Conservation (phyloP, 2,888 invertebrate genomes). For the Stenodema calcarata region DNA sequence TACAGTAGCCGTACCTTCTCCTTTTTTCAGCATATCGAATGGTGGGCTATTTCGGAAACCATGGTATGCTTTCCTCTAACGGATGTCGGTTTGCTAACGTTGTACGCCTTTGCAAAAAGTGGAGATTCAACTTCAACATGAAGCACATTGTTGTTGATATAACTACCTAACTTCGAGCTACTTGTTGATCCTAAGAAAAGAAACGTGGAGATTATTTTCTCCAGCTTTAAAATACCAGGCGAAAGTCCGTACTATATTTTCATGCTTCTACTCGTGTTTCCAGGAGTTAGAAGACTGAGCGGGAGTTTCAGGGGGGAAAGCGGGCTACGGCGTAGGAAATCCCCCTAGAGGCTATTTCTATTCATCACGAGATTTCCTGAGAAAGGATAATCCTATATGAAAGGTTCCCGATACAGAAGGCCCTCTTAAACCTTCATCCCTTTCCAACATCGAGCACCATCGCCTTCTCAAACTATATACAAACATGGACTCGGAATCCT, state of each 20-base stretch:
- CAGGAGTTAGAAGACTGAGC: neutral
- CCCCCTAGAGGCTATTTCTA: conserved; percentile 11
- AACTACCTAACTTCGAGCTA: too few relatives aligned
- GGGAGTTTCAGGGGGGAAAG: neutral
- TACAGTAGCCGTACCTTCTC: too few relatives aligned
- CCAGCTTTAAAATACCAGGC: neutral
- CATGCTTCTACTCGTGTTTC: neutral
- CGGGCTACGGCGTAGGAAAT: neutral
- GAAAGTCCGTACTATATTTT: neutral
- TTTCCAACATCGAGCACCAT: neutral
- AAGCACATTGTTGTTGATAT: too few relatives aligned
- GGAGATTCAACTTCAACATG: too few relatives aligned
- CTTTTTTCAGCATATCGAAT: too few relatives aligned
- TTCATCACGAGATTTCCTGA: conserved; percentile 15
- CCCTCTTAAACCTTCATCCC: neutral
- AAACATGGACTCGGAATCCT: neutral
- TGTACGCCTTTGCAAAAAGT: too few relatives aligned
- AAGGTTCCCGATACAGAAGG: conserved; percentile 19
- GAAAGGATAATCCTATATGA: conserved; percentile 6
- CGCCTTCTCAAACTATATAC: neutral
- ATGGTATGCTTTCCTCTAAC: too few relatives aligned
- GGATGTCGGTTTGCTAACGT: too few relatives aligned
- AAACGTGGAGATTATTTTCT: neutral
- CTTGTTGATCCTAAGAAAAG: neutral
- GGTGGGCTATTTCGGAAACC: too few relatives aligned